Evolutionary conservation across 2,888 invertebrate genomes (phyloP).

Genomic region (Athrips mouffetella): DNA sequence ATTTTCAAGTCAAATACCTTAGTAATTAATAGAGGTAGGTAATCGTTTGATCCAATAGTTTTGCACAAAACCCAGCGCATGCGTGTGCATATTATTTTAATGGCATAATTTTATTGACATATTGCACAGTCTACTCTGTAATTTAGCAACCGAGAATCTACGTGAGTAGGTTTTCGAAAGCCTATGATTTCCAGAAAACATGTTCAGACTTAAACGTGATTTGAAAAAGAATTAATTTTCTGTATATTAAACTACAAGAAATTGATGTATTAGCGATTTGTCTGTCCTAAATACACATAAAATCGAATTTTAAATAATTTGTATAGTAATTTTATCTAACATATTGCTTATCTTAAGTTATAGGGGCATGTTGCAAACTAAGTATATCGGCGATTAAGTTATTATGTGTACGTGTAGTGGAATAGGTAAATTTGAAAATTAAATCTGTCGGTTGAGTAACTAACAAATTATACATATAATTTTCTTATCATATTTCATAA

Average conservation of each 20-base stretch:
- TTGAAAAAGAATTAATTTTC: conserved; percentile 4
- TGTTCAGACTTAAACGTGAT: not conserved
- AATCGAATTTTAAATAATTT: conserved; percentile 10
- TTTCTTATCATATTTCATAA: conserved; percentile 5
- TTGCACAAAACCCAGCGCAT: conserved; percentile 25
- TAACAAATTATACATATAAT: conserved; percentile 11
- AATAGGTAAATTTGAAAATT: conserved; percentile 9
- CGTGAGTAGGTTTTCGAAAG: conserved; percentile 13
- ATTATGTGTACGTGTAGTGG: conserved; percentile 14
- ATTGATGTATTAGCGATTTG: conserved; percentile 15
- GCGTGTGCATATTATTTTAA: conserved; percentile 33
- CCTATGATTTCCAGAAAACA: conserved; percentile 23
- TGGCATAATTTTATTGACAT: conserved; percentile 38
- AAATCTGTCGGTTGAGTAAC: conserved; percentile 16
- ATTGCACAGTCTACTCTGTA: conserved; percentile 31
- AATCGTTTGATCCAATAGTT: no score
- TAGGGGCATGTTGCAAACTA: conserved; percentile 2
- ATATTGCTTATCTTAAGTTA: conserved; percentile 10
- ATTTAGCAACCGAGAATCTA: conserved; percentile 26
- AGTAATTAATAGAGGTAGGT: no score
- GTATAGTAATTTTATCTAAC: conserved; percentile 14
- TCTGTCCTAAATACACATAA: conserved; percentile 16
- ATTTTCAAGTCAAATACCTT: no score
- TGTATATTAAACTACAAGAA: not conserved
- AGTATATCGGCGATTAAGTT: conserved; percentile 16